These are phyloP conservation scores for Helicorthomorpha holstii DNA, from an alignment of 1,140 invertebrate genomes.

Conservation along the genomic window DNA sequence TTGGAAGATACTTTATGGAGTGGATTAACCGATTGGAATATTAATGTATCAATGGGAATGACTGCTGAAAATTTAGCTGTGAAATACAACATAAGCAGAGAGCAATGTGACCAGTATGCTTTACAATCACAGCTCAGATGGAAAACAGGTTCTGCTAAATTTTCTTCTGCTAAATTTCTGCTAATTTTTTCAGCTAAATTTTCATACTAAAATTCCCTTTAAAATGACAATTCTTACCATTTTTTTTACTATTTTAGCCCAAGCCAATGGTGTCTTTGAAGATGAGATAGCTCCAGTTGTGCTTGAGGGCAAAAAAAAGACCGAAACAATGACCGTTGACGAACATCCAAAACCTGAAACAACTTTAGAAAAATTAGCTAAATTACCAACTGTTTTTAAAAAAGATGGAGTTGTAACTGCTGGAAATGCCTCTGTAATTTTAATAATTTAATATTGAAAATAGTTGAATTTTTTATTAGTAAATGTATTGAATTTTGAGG, in stretches of 20 bases:
- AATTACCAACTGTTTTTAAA: constrained; percentile 80
- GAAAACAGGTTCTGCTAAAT: constrained; percentile 59
- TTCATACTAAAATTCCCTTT: constrained; percentile 50
- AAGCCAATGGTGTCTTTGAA: constrained; percentile 74
- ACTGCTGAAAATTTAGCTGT: constrained; percentile 94
- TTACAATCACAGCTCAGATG: constrained; percentile 64
- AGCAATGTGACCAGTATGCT: constrained; percentile 79
- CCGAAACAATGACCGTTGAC: constrained; percentile 61
- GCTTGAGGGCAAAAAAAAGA: constrained; percentile 63
- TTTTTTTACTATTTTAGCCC: constrained; percentile 36
- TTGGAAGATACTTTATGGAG: constrained; percentile 87
- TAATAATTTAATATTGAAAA: not conserved
- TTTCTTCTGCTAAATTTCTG: constrained; percentile 78
- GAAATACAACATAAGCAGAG: constrained; percentile 66
- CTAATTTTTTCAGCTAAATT: constrained; percentile 63
- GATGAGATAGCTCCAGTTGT: constrained; percentile 76
- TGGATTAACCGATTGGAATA: constrained; percentile 78
- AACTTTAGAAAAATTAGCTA: constrained; percentile 60
- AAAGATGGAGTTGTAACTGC: constrained; percentile 92
- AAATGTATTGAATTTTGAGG: constrained; percentile 33
- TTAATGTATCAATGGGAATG: constrained; percentile 89
- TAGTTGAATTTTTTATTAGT: not conserved
- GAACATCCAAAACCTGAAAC: constrained; percentile 91
- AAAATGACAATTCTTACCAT: not conserved
- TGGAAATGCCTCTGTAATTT: constrained; percentile 69